phyloP scores from a whole-genome alignment of 2,888 invertebrate genomes.

The Microctonus aethiopoides region DNA sequence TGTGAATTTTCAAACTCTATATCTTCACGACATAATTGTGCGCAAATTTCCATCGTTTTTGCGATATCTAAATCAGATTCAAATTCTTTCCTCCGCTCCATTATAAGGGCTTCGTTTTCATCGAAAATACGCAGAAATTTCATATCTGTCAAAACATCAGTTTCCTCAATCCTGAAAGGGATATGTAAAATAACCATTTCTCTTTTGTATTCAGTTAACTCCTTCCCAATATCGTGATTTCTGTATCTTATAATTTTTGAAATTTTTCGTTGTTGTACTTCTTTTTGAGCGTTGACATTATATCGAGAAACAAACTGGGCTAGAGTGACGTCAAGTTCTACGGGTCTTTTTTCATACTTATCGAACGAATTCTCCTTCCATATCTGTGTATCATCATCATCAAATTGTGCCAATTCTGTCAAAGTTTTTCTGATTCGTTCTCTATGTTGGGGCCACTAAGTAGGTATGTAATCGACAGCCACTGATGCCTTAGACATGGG shows the following conservation, averaged over 20 bases:
- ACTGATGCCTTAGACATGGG: conserved; percentile 60
- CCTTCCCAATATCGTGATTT: background rate
- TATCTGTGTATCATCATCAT: conserved; percentile 47
- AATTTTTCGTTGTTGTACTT: conserved; percentile 40
- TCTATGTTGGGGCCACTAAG: conserved; percentile 59
- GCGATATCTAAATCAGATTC: conserved; percentile 16
- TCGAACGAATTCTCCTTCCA: conserved; percentile 65
- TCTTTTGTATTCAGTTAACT: background rate
- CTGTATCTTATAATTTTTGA: conserved; percentile 23
- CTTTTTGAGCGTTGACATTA: conserved; percentile 13
- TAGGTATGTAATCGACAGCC: conserved; percentile 44
- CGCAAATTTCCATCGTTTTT: conserved; percentile 20
- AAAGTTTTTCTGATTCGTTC: conserved; percentile 52
- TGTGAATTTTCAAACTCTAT: background rate
- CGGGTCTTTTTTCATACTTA: conserved; percentile 62
- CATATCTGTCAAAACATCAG: conserved; percentile 57
- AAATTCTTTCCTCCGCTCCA: conserved; percentile 15
- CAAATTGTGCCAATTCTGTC: background rate
- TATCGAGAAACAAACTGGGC: conserved; percentile 62
- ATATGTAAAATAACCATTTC: conserved; percentile 6
- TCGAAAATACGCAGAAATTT: conserved; percentile 50
- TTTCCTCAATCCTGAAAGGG: conserved; percentile 52
- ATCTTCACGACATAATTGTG: conserved; percentile 9
- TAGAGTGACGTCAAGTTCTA: conserved; percentile 54
- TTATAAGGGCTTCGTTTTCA: conserved; percentile 14